Conservation (phyloP, 2,797 vertebrate species). For the Tapera naevia region DNA sequence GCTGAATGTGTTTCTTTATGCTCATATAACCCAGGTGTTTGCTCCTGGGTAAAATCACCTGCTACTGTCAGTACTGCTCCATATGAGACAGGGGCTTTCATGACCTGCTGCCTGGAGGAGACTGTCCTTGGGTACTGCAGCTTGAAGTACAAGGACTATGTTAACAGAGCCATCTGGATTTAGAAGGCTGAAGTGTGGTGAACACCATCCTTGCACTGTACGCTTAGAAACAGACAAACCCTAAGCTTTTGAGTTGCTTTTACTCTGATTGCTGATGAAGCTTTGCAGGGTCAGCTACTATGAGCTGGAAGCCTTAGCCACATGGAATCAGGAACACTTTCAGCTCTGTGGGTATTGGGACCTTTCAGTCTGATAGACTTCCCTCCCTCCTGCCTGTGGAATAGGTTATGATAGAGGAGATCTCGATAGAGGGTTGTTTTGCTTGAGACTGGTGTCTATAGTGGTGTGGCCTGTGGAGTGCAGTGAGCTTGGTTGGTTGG, state of each 20-base stretch:
- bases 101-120: not conserved
- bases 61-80: not conserved
- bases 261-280: not conserved
- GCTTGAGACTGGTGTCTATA: not conserved
- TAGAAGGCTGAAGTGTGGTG: not conserved
- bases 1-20: not conserved
- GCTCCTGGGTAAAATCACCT: not conserved
- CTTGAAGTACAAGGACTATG: not conserved
- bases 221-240: not conserved
- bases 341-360: not conserved
- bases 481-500: not conserved
- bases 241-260: not conserved
- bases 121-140: not conserved
- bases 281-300: not conserved
- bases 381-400: not conserved
- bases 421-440: not conserved
- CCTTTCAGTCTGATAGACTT: not conserved
- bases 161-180: not conserved
- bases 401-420: not conserved
- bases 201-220: not conserved
- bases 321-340: fast-evolving
- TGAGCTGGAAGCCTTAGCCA: not conserved
- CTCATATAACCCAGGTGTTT: not conserved
- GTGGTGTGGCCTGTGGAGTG: not conserved
- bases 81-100: not conserved